Conservation (phyloP, 2,113 vertebrate species). For the Nicator chloris region DNA sequence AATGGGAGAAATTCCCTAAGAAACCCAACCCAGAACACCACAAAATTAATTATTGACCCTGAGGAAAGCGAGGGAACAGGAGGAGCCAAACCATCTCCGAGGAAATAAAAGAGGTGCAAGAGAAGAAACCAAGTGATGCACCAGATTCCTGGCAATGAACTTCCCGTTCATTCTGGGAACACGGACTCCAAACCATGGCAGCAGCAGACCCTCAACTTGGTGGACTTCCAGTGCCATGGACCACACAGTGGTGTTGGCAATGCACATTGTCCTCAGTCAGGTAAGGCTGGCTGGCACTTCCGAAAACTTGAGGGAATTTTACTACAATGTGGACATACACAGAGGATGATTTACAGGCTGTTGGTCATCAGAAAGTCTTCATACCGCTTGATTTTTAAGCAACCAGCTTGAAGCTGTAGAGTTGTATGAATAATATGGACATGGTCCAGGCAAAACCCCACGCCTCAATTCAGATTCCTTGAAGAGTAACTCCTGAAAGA, state of each 20-base stretch:
- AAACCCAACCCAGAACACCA: background rate
- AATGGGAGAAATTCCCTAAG: background rate
- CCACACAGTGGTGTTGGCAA: constrained; percentile 49
- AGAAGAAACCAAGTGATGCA: background rate
- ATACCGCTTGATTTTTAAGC: background rate
- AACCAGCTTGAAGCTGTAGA: background rate
- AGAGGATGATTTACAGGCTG: background rate
- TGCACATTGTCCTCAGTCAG: background rate
- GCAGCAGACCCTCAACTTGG: no score
- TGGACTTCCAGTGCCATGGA: background rate
- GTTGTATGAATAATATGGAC: background rate
- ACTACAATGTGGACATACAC: no score
- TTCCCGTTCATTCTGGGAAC: background rate
- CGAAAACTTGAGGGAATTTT: background rate
- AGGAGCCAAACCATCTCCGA: background rate
- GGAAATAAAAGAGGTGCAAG: background rate
- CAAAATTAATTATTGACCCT: background rate
- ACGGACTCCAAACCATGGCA: rapidly evolving
- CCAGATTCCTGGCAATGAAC: background rate
- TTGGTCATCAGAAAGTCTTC: background rate
- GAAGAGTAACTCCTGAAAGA: background rate
- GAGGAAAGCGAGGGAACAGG: background rate
- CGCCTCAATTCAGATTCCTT: background rate
- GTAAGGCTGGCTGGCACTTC: background rate
- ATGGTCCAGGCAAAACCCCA: background rate